Evolutionary conservation across 2,888 invertebrate genomes (phyloP).

Genomic region (Drosophila pseudotakahashii): DNA sequence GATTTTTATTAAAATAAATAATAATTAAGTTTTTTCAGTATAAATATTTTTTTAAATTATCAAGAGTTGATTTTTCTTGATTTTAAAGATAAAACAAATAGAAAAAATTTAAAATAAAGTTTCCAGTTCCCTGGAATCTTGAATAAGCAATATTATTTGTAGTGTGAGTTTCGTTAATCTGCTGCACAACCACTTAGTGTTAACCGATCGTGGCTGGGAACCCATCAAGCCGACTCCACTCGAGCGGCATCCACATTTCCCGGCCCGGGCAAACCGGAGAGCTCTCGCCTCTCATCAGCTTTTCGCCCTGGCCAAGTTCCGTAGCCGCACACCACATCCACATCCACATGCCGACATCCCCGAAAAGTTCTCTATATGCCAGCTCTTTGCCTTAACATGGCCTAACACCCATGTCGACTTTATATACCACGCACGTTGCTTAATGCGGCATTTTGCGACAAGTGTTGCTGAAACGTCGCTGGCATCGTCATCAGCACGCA

Average conservation of each 20-base stretch:
- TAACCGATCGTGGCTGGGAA: slow-evolving; percentile 38
- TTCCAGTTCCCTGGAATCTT: too few relatives aligned
- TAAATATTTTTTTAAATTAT: too few relatives aligned
- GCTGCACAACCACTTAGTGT: slow-evolving; percentile 16
- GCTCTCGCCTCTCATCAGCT: slow-evolving; percentile 29
- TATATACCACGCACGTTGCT: slow-evolving; percentile 71
- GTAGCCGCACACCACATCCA: slow-evolving; percentile 10
- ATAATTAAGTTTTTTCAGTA: too few relatives aligned
- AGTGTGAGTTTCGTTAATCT: neutral
- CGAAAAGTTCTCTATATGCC: slow-evolving; percentile 12
- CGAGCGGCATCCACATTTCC: slow-evolving; percentile 17
- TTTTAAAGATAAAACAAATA: too few relatives aligned
- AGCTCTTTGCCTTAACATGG: slow-evolving; percentile 38
- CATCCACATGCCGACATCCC: neutral
- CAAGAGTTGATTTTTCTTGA: too few relatives aligned
- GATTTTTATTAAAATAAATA: too few relatives aligned
- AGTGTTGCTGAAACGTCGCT: slow-evolving; percentile 74
- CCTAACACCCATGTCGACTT: slow-evolving; percentile 57
- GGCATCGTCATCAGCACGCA: slow-evolving; percentile 68
- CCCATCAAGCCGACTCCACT: slow-evolving; percentile 24
- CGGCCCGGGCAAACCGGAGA: slow-evolving; percentile 18
- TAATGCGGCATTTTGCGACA: slow-evolving; percentile 78
- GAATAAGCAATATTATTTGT: neutral
- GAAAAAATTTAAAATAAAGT: too few relatives aligned
- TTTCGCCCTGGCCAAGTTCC: slow-evolving; percentile 40